Evolutionary conservation across 2,113 vertebrate species (phyloP), one percentile per base, ranked within the genome.

Genomic region (Platichthys flesus): DNA sequence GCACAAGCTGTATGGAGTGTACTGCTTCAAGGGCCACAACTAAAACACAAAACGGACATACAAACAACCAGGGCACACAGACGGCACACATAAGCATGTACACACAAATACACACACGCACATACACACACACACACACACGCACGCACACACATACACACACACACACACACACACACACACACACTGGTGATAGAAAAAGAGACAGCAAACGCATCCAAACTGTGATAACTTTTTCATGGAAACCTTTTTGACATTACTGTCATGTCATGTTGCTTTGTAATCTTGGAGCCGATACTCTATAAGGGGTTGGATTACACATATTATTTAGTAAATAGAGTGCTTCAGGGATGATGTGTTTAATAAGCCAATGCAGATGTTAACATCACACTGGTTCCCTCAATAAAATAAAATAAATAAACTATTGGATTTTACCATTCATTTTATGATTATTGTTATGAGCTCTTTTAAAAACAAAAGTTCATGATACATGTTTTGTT

Each of bases 1-100:
- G 84, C 97, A 99, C 92, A 97, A 97, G 96, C 93, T 98, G 18
- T 99, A 97, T 0, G 98, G 97, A 3, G 98, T 96, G 87, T 99
- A 99, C 92, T 99, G 98, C 91, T 99, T 96, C 93, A 94, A 96
- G 87, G 94, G 92, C 3, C 89, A 94, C 85, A 95, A 96, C 86
- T 97, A 94, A 97, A 84, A 52, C 15, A n/a, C 71, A 73, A 14
- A 76, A 42, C 76, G 80, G 77, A 67, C 64, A 66, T 37, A 40
- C 54, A 16, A 18, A 63, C 49, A 23, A 64, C 26, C 26, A 52
- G 42, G 61, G 75, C 4, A 70, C 26, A 63, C 67, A 67, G 13
- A 21, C 51, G 21, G 23, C 8, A 83, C 62, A 81, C 52, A 75
- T n/a, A 42, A 40, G 58, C 77, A 81, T 70, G 60, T 58, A 81